Evolutionary conservation across 2,797 vertebrate species (phyloP).

Genomic region (Triplophysa bombifrons): DNA sequence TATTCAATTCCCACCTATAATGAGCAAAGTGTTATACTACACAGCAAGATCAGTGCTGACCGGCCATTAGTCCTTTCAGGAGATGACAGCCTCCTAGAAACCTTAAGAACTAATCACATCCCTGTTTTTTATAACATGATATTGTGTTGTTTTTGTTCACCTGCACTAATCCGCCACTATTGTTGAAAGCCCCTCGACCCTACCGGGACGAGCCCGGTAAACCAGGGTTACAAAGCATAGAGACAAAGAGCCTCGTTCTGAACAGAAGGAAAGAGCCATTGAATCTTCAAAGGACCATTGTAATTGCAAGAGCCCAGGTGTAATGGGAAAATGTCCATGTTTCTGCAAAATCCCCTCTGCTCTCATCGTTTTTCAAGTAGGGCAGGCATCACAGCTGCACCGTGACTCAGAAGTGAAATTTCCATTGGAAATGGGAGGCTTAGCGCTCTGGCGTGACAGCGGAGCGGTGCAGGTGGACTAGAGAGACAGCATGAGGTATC

Average conservation of each 20-base stretch:
- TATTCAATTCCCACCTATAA: constrained; percentile 34
- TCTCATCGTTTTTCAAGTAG: constrained; percentile 46
- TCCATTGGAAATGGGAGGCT: constrained; percentile 43
- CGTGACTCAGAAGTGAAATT: constrained; percentile 44
- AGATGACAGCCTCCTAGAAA: not conserved
- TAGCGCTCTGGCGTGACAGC: constrained; percentile 13
- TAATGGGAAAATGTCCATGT: constrained; percentile 1
- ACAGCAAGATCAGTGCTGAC: not conserved
- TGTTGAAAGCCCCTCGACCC: constrained; percentile 31
- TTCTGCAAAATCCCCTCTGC: constrained; percentile 11
- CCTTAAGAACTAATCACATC: constrained; percentile 22
- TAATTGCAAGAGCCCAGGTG: constrained; percentile 29
- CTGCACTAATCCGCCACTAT: constrained; percentile 29
- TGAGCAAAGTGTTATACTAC: constrained; percentile 23
- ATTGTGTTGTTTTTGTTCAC: constrained; percentile 17
- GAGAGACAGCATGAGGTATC: constrained; percentile 11
- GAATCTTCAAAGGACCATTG: constrained; percentile 42
- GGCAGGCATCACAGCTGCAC: constrained; percentile 36
- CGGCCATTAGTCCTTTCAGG: constrained; percentile 3
- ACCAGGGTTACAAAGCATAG: not conserved
- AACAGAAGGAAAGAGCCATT: constrained; percentile 17
- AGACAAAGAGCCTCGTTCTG: constrained; percentile 24
- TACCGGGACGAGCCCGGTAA: not conserved
- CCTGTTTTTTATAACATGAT: constrained; percentile 26
- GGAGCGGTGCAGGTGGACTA: constrained; percentile 47